Conservation (phyloP, 2,888 invertebrate species). For the Leptinotarsa juncta region DNA sequence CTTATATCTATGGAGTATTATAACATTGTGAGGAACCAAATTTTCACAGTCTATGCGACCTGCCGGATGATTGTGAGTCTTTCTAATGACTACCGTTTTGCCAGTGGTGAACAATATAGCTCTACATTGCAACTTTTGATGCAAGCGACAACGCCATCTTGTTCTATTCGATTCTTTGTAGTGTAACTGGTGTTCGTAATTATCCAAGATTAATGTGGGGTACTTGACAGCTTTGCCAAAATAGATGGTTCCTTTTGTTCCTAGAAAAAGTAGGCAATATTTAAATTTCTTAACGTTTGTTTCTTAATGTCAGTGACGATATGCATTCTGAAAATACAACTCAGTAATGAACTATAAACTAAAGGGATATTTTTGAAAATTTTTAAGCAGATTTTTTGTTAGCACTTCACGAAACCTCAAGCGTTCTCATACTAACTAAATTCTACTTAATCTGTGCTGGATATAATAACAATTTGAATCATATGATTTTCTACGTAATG, state of each 20-base stretch:
- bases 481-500: no score
- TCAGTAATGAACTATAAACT: no score
- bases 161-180: constrained; percentile 45
- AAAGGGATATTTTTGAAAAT: no score
- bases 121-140: constrained; percentile 51
- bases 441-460: no score
- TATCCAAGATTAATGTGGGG: constrained; percentile 52
- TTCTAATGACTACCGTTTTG: constrained; percentile 40
- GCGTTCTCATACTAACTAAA: no score
- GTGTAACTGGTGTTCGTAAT: constrained; percentile 49
- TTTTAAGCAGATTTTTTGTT: no score
- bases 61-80: constrained; percentile 32
- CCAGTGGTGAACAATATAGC: constrained; percentile 47
- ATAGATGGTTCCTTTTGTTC: constrained; percentile 32
- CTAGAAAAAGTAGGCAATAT: constrained; percentile 24
- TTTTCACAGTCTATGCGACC: constrained; percentile 23
- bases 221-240: constrained; percentile 49
- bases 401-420: no score
- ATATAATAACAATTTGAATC: no score
- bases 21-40: constrained; percentile 20
- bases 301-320: background rate
- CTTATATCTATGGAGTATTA: constrained; percentile 5
- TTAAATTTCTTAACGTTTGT: background rate
- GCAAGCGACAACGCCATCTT: constrained; percentile 52
- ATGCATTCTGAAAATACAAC: background rate